Evolutionary conservation across 2,113 vertebrate genomes (phyloP), one percentile per base, ranked within the genome.

Genomic region (Ondatra zibethicus): DNA sequence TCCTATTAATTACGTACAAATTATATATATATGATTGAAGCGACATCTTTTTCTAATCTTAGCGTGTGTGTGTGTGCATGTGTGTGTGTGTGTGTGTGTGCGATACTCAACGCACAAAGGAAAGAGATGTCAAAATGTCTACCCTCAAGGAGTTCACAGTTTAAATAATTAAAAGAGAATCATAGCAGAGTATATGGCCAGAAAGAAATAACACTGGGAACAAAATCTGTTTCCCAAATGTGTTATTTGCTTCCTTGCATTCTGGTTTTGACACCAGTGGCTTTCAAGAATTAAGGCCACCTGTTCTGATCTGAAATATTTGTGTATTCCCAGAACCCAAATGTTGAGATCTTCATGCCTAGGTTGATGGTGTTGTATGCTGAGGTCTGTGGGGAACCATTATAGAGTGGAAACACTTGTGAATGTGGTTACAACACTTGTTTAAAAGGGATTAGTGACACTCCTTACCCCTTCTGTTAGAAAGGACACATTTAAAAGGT

Each of bases 371-470:
- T 21, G 23, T 5, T 25, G 11, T 21, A 52, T 45, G 4, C 80
- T 7, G 14, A 8, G 27, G 21, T 16, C 10, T n/a, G 75, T 70
- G 14, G 7, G 7, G 50, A 68, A 42, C 3, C 10, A 8, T 5
- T 13, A 19, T 61, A 21, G 5, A 1, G 36, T 7, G 9, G 52
- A 81, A 23, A 36, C 31, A 1, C 14, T 39, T 42, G 29, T 55
- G 7, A 39, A 61, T 31, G 14, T 21, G 3, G 0, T n/a, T 33
- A 11, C 2, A 10, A 4, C 4, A 4, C 42, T 88, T 42, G 17
- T 27, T 29, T 25, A 63, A 31, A 29, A 33, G 55, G 33, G 17
- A 7, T 12, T 23, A 0, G 11, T 72, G n/a, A 91, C 23, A 7
- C 10, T n/a, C 16, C 33, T 80, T 29, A 29, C 1, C 39, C 10